phyloP scores from a whole-genome alignment of 2,113 vertebrate species.

The Fukomys damarensis region DNA sequence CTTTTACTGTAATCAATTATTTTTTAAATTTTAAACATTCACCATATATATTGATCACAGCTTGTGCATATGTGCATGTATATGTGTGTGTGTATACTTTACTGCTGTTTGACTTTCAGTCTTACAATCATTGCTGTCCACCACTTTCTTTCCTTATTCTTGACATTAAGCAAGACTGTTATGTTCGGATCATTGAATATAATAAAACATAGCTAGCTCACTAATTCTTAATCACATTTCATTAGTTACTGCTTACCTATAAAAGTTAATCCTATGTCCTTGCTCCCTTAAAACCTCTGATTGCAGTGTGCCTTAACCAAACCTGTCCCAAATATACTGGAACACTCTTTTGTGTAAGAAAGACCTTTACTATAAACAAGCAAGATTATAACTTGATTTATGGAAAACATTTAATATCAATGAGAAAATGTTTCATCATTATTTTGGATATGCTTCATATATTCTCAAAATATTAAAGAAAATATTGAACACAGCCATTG shows the following conservation, averaged over 20 bases:
- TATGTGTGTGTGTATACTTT: background rate
- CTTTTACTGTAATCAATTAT: background rate
- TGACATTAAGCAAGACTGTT: background rate
- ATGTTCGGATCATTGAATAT: background rate
- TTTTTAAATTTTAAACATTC: background rate
- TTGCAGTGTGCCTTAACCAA: background rate
- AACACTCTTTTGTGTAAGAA: conserved; percentile 39
- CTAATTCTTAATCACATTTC: conserved; percentile 7
- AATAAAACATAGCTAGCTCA: background rate
- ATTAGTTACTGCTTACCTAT: background rate
- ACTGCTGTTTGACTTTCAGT: background rate
- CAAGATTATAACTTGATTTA: background rate
- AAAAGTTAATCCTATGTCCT: conserved; percentile 1
- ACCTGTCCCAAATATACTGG: background rate
- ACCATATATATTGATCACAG: background rate
- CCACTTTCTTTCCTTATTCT: background rate
- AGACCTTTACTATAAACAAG: background rate
- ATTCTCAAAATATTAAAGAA: conserved; percentile 38
- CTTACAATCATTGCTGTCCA: background rate
- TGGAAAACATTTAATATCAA: conserved; percentile 3
- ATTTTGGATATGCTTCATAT: conserved; percentile 26
- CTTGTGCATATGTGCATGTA: background rate
- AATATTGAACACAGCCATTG: background rate
- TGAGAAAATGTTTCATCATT: background rate
- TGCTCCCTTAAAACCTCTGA: background rate